phyloP scores from a whole-genome alignment of 2,113 vertebrate genomes.

The Bettongia penicillata region DNA sequence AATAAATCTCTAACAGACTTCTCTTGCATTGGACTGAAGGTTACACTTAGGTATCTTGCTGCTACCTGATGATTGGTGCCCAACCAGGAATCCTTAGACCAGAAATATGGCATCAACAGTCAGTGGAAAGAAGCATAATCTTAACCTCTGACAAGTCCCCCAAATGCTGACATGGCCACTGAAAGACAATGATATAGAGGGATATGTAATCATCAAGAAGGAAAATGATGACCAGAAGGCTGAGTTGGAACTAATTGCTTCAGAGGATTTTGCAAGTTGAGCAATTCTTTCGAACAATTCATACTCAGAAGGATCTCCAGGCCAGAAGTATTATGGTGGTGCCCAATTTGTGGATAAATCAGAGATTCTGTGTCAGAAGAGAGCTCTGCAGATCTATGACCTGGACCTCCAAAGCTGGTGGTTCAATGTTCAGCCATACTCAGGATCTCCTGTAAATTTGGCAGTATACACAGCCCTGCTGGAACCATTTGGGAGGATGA shows the following conservation, averaged over 20 bases:
- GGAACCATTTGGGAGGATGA: constrained; percentile 96
- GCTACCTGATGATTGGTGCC: no score
- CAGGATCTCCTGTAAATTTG: constrained; percentile 96
- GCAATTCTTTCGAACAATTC: constrained; percentile 98
- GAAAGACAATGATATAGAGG: constrained; percentile 89
- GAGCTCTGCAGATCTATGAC: constrained; percentile 89
- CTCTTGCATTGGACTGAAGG: no score
- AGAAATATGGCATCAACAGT: constrained; percentile 46
- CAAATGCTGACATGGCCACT: constrained; percentile 92
- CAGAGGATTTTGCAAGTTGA: constrained; percentile 96
- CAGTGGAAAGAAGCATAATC: constrained; percentile 63
- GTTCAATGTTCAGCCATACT: constrained; percentile 97
- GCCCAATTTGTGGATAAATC: constrained; percentile 94
- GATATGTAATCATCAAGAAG: constrained; percentile 94
- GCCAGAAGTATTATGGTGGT: constrained; percentile 97
- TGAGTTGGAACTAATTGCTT: constrained; percentile 95
- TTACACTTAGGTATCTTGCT: no score
- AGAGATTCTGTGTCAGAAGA: constrained; percentile 95
- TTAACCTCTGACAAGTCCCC: constrained; percentile 89
- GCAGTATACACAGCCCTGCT: constrained; percentile 95
- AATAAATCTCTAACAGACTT: not conserved
- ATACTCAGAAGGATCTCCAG: constrained; percentile 98
- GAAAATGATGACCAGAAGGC: constrained; percentile 93
- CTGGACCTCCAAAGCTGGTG: constrained; percentile 94
- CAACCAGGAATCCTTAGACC: constrained; percentile 31